Base-by-base conservation (phyloP, 2,888 invertebrate genomes). In the Ennomos erosarius region DNA sequence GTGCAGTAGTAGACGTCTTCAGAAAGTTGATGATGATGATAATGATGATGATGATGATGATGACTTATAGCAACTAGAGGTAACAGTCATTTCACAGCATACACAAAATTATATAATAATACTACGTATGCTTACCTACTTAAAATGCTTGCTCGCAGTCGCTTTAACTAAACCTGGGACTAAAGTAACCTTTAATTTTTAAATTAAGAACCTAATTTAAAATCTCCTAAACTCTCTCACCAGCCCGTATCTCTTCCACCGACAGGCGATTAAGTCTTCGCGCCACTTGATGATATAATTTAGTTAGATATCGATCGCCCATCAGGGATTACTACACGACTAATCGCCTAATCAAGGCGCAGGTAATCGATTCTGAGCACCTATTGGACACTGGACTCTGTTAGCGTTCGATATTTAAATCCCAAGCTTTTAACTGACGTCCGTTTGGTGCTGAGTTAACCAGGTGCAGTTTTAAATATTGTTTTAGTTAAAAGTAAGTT, bases 281-380 rank as follows among this genome's bases (percentile, higher is more conserved):
- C 70, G 69, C 72, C 74, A 80, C 80, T 82, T 87, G 85, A 88
- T 81, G 84, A 88, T 85, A 84, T 87, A 86, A 87, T 88, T 88
- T 88, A 84, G 84, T 84, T 84, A 79, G 6, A 79, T 84, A 88
- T 88, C 84, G 87, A 93, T 80, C 82, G 75, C 61, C 63, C 62
- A 62, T 56, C 59, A 48, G 69, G 83, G 85, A 86, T 93, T 88
- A 92, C 81, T 84, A 83, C 82, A 55, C 88, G 89, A 93, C 93
- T 93, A 93, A 93, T 93, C 93, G 93, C 88, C 86, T 90, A 90
- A 93, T 93, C 92, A 88, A 82, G 85, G 87, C 82, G 83, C 87
- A 89, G 89, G 90, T 93, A 93, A 94, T 93, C 93, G 93, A 93
- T 93, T 92, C 83, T 82, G 83, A 89, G 84, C 87, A 88, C 87